Percentiles rank a stretch among this genome's conserved stretches.
Evolutionary conservation across 2,888 invertebrate species (phyloP).

Genomic region (Digitonthophagus gazella): DNA sequence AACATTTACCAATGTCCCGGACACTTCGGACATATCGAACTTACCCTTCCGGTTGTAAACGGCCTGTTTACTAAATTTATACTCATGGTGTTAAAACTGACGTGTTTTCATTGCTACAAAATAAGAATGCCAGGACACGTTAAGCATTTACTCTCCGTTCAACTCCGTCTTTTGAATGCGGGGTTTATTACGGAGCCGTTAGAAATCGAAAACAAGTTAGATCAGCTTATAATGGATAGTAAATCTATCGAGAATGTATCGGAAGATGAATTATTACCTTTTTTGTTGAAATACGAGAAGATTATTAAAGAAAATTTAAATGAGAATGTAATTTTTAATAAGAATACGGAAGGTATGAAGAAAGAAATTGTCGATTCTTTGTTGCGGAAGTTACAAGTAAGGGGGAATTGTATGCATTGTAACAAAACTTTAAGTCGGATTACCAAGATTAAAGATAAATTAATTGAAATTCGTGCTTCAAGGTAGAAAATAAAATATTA

Average conservation of each 20-base stretch:
- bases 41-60: conserved; percentile 86
- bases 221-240: conserved; percentile 36
- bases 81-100: conserved; percentile 63
- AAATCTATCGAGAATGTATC: conserved; percentile 40
- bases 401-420: conserved; percentile 60
- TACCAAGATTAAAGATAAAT: conserved; percentile 59
- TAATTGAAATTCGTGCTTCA: conserved; percentile 48
- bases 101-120: conserved; percentile 69
- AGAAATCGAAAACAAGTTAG: conserved; percentile 52
- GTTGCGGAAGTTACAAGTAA: conserved; percentile 44
- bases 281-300: neutral
- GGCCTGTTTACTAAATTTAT: conserved; percentile 82
- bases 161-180: conserved; percentile 68
- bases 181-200: conserved; percentile 73
- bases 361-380: conserved; percentile 39
- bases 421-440: conserved; percentile 55
- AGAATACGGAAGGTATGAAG: conserved; percentile 43
- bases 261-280: conserved; percentile 30
- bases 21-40: conserved; percentile 91
- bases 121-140: conserved; percentile 61
- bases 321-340: conserved; percentile 35
- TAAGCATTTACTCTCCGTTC: conserved; percentile 56
- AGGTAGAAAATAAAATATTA: conserved; percentile 43
- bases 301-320: conserved; percentile 36
- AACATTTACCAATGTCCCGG: conserved; percentile 74